Conservation (phyloP, 2,113 vertebrate genomes). For the Microcebus ravelobensis region DNA sequence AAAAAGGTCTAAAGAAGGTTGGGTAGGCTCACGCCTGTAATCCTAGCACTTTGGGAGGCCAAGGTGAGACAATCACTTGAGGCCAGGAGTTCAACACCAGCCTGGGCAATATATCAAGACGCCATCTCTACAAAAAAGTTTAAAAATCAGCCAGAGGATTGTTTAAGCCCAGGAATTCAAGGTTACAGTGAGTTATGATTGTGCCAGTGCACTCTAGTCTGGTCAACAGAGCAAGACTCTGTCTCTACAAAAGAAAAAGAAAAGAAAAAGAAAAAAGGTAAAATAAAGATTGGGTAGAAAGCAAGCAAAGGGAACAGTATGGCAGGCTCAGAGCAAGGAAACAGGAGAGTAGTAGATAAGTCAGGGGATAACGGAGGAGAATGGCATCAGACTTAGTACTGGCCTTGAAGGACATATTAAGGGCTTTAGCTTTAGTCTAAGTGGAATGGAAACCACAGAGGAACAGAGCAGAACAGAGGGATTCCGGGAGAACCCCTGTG, state of each 20-base stretch:
- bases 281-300: neutral
- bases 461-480: neutral
- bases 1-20: neutral
- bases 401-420: neutral
- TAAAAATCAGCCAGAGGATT: too few species aligned
- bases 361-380: neutral
- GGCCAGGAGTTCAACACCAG: too few species aligned
- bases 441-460: neutral
- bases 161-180: too few species aligned
- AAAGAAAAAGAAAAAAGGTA: too few species aligned
- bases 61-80: too few species aligned
- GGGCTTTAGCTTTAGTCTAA: neutral
- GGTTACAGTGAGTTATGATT: too few species aligned
- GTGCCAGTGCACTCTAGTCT: too few species aligned
- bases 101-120: too few species aligned
- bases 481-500: neutral
- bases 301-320: neutral
- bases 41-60: too few species aligned
- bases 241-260: too few species aligned
- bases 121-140: too few species aligned
- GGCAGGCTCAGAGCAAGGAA: neutral
- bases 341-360: neutral
- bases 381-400: neutral
- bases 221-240: too few species aligned
- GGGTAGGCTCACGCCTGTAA: neutral